phyloP scores from a whole-genome alignment of 1,140 invertebrate species.

The Ostrea edulis region DNA sequence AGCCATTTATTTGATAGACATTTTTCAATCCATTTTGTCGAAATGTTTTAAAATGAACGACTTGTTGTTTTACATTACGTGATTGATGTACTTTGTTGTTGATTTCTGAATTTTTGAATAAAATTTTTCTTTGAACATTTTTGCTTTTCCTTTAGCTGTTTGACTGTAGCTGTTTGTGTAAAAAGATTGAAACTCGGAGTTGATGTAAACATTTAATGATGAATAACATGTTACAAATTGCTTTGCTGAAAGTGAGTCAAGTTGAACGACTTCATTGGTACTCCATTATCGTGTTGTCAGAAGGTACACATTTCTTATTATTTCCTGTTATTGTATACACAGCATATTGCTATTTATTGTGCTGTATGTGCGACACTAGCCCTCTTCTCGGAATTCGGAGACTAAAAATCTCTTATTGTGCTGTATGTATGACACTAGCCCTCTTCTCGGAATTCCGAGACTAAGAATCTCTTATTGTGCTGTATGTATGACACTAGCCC shows the following conservation, averaged over 20 bases:
- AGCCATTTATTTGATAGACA: no score
- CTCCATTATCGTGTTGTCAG: no score
- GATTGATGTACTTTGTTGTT: background rate
- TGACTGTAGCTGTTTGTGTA: background rate
- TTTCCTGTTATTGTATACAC: no score
- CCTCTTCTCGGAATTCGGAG: background rate
- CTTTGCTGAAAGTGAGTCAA: no score
- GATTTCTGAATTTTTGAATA: background rate
- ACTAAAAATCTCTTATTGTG: background rate
- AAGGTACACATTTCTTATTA: no score
- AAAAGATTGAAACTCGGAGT: no score
- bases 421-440: no score
- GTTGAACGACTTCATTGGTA: no score
- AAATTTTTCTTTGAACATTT: background rate
- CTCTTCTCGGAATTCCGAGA: no score
- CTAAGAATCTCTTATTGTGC: background rate
- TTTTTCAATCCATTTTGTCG: background rate
- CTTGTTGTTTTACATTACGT: background rate
- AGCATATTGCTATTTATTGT: background rate
- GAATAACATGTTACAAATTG: no score
- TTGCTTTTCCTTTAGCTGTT: background rate
- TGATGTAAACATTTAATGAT: no score
- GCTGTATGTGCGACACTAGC: background rate
- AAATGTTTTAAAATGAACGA: background rate
- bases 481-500: no score